These are phyloP conservation scores for Lophura nycthemera DNA, from an alignment of 2,113 vertebrate genomes.

Conservation along the genomic window DNA sequence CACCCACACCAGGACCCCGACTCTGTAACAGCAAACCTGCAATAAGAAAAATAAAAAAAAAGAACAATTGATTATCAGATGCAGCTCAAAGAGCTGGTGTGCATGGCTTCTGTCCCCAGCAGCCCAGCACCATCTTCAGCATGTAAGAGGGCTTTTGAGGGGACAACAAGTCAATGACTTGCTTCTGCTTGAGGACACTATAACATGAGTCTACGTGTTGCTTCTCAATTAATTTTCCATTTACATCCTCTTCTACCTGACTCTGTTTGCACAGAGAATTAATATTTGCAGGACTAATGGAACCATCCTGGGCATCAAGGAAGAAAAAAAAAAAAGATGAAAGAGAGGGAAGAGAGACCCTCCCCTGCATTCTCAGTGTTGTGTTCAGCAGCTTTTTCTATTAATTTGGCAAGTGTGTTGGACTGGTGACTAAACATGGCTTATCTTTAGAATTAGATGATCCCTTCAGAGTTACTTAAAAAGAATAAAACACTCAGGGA, in stretches of 20 bases:
- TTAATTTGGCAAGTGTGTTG: slow-evolving; percentile 29
- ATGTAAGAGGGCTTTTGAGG: background rate
- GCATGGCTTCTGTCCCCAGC: background rate
- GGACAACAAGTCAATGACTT: slow-evolving; percentile 9
- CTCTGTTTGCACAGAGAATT: slow-evolving; percentile 75
- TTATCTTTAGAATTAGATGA: slow-evolving; percentile 58
- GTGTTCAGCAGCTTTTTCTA: slow-evolving; percentile 31
- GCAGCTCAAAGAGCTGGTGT: background rate
- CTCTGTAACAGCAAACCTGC: background rate
- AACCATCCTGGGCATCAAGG: slow-evolving; percentile 56
- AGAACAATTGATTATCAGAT: background rate
- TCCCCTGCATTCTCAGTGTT: background rate
- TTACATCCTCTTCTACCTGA: slow-evolving; percentile 48
- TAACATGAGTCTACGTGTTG: background rate
- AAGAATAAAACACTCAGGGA: slow-evolving; percentile 64
- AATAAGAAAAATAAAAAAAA: background rate
- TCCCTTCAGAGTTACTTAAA: slow-evolving; percentile 57
- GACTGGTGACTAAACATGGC: slow-evolving; percentile 1
- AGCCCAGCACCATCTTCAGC: background rate
- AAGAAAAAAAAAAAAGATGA: background rate
- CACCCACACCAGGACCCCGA: background rate
- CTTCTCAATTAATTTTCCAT: slow-evolving; percentile 73
- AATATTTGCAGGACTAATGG: slow-evolving; percentile 74
- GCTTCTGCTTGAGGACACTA: slow-evolving; percentile 23
- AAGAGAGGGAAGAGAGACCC: background rate